phyloP scores from a whole-genome alignment of 1,140 invertebrate species.

The Aradophagus sp. region DNA sequence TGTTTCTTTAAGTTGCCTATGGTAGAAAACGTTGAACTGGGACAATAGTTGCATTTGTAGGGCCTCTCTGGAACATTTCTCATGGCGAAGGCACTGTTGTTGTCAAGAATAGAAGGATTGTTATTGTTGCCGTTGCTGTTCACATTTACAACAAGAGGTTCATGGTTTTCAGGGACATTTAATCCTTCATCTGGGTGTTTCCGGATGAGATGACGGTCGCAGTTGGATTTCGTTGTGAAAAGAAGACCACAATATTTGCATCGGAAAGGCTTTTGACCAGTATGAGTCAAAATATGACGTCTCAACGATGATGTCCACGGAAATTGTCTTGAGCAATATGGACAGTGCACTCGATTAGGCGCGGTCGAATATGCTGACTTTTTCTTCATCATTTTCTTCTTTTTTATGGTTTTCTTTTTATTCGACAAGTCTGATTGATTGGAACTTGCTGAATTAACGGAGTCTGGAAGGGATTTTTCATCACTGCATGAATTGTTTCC shows the following conservation, averaged over 20 bases:
- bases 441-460: slow-evolving; percentile 70
- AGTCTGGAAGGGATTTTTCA: slow-evolving; percentile 77
- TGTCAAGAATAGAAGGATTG: slow-evolving; percentile 73
- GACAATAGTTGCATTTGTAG: slow-evolving; percentile 88
- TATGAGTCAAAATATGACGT: slow-evolving; percentile 93
- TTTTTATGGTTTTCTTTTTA: slow-evolving; percentile 61
- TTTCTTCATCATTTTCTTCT: slow-evolving; percentile 80
- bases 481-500: slow-evolving; percentile 88
- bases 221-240: slow-evolving; percentile 98
- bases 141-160: slow-evolving; percentile 61
- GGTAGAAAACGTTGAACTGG: slow-evolving; percentile 89
- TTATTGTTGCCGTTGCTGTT: slow-evolving; percentile 47
- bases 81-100: slow-evolving; percentile 75
- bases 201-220: slow-evolving; percentile 92
- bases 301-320: slow-evolving; percentile 96
- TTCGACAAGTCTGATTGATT: slow-evolving; percentile 50
- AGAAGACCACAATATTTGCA: slow-evolving; percentile 92
- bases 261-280: slow-evolving; percentile 96
- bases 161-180: slow-evolving; percentile 58
- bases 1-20: slow-evolving; percentile 87
- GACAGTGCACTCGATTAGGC: slow-evolving; percentile 93
- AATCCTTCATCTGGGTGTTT: slow-evolving; percentile 82
- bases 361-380: slow-evolving; percentile 97
- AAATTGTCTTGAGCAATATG: slow-evolving; percentile 93
- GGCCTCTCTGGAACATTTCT: slow-evolving; percentile 86